Conservation (phyloP, 2,888 invertebrate genomes). For the Oasisia sp. region DNA sequence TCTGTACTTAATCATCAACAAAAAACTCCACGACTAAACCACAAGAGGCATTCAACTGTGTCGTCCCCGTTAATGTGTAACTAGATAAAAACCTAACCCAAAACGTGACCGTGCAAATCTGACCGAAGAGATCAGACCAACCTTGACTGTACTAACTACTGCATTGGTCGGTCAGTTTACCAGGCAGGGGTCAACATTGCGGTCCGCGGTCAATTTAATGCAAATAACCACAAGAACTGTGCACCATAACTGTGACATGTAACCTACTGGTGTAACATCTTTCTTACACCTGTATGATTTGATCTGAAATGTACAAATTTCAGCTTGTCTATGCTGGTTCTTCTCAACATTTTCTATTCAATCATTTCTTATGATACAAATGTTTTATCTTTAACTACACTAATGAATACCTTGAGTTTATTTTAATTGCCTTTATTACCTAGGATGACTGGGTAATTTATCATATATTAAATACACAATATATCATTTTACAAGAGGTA, state of each 20-base stretch:
- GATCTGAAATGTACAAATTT: neutral
- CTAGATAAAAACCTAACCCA: neutral
- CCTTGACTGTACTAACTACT: neutral
- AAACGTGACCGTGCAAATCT: neutral
- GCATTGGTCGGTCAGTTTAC: neutral
- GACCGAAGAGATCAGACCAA: neutral
- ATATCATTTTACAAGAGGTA: neutral
- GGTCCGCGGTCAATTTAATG: neutral
- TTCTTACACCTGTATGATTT: neutral
- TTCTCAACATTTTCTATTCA: neutral
- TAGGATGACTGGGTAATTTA: neutral
- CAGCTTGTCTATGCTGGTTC: neutral
- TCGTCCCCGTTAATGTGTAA: neutral
- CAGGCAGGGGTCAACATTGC: neutral
- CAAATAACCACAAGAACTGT: neutral
- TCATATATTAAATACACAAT: neutral
- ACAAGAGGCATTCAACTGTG: neutral
- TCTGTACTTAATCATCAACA: neutral
- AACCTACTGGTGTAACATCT: neutral
- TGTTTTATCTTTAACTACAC: neutral
- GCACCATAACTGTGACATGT: neutral
- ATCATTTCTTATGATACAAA: neutral
- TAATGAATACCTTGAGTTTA: neutral
- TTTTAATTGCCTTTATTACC: neutral
- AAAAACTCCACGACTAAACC: neutral